These are phyloP conservation scores for Iphiclides podalirius DNA, from an alignment of 2,888 invertebrate genomes.

Conservation along the genomic window DNA sequence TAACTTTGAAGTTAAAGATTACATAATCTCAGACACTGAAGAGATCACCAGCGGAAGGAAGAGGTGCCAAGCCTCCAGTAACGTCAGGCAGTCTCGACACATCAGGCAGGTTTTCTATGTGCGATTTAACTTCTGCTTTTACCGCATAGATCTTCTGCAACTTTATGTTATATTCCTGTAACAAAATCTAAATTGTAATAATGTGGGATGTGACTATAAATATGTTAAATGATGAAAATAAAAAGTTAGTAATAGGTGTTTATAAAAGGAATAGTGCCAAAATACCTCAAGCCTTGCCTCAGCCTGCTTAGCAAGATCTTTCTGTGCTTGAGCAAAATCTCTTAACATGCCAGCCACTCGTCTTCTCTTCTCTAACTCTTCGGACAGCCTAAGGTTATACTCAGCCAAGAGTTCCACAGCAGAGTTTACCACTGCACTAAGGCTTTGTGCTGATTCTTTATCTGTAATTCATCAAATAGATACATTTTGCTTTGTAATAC, in stretches of 20 bases:
- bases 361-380: slow-evolving; percentile 94
- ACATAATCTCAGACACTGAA: slow-evolving; percentile 82
- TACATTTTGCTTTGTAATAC: neutral
- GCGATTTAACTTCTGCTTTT: slow-evolving; percentile 93
- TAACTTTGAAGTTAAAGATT: neutral
- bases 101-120: slow-evolving; percentile 96
- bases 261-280: no score
- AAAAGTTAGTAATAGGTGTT: no score
- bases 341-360: slow-evolving; percentile 91
- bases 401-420: slow-evolving; percentile 92
- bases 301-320: slow-evolving; percentile 91
- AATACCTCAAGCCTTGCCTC: slow-evolving; percentile 92
- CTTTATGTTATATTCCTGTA: slow-evolving; percentile 95
- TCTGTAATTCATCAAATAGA: slow-evolving; percentile 72
- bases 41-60: slow-evolving; percentile 97
- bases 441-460: slow-evolving; percentile 87
- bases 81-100: slow-evolving; percentile 95
- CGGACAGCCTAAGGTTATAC: slow-evolving; percentile 91
- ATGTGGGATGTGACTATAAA: no score
- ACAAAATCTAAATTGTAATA: no score
- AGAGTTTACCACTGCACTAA: slow-evolving; percentile 91
- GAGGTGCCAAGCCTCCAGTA: slow-evolving; percentile 93
- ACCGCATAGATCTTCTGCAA: slow-evolving; percentile 92
- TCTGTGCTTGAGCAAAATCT: slow-evolving; percentile 93
- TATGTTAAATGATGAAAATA: no score